A percentile compares a stretch with the other conserved stretches of the same genome.
Evolutionary conservation across 2,797 vertebrate genomes (phyloP).

Genomic region (Momotus momota): DNA sequence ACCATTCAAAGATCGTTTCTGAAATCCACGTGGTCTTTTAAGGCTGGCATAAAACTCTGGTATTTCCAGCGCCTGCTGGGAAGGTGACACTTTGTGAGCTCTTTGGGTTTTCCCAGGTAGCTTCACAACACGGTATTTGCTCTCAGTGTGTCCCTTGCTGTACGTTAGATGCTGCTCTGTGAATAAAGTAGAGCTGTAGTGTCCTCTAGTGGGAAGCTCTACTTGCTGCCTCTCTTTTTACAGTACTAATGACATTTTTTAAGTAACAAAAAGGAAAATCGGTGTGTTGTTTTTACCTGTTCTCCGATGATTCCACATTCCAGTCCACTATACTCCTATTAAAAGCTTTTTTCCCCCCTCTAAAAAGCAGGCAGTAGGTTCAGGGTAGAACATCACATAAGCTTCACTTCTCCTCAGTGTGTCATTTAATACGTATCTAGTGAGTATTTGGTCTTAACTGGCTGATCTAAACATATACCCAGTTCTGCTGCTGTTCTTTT

Average conservation of each 20-base stretch:
- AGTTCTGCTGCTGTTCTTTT: background rate
- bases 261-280: background rate
- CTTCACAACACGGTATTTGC: background rate
- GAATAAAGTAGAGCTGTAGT: background rate
- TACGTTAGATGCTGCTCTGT: background rate
- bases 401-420: background rate
- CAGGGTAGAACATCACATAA: background rate
- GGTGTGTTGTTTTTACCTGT: background rate
- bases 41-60: background rate
- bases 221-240: background rate
- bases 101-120: background rate
- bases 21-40: background rate
- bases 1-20: background rate
- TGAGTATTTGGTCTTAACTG: background rate
- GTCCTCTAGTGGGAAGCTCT: slow-evolving; percentile 45
- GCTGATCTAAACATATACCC: background rate
- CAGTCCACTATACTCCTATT: background rate
- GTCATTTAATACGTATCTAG: background rate
- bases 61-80: background rate
- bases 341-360: background rate
- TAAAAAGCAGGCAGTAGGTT: background rate
- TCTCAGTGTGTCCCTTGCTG: background rate
- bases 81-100: background rate
- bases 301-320: background rate
- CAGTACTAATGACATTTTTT: background rate